A percentile compares a stretch with the other conserved stretches of the same genome.
These are phyloP conservation scores for Eulemur macaco DNA, from an alignment of 2,113 vertebrate species.

Conservation along the genomic window DNA sequence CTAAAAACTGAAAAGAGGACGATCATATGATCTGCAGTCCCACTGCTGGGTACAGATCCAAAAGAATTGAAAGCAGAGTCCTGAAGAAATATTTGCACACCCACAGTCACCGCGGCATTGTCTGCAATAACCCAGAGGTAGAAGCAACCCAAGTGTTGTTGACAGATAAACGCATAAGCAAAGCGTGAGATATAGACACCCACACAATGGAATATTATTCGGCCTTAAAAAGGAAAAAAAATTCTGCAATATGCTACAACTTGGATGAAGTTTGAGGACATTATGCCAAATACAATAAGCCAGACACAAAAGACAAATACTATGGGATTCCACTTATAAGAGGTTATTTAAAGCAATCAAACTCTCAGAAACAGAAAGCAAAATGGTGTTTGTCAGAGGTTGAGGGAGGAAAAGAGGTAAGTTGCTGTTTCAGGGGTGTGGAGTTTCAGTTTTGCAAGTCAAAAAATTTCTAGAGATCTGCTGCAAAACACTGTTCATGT, in stretches of 20 bases:
- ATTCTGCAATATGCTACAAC: rapidly evolving
- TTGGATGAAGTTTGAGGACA: not conserved
- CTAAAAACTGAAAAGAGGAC: not conserved
- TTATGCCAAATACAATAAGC: rapidly evolving
- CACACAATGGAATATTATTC: rapidly evolving
- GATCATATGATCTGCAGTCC: not conserved
- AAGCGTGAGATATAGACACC: rapidly evolving
- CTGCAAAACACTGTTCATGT: rapidly evolving
- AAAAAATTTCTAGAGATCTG: not conserved
- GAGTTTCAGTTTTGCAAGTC: not conserved
- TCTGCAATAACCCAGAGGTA: rapidly evolving
- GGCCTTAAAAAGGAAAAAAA: not conserved
- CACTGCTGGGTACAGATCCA: rapidly evolving
- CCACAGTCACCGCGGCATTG: rapidly evolving
- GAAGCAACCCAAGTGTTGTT: rapidly evolving
- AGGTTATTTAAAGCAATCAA: rapidly evolving
- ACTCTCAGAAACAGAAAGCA: not conserved
- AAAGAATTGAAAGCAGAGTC: not conserved
- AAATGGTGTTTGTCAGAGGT: not conserved
- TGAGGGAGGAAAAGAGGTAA: too few relatives aligned
- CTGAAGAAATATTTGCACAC: not conserved
- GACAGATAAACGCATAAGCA: rapidly evolving
- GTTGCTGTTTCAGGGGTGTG: not conserved
- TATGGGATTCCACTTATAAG: rapidly evolving
- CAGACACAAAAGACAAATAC: rapidly evolving